phyloP scores from a whole-genome alignment of 2,888 invertebrate species.

The Pachycephus smyrnensis region DNA sequence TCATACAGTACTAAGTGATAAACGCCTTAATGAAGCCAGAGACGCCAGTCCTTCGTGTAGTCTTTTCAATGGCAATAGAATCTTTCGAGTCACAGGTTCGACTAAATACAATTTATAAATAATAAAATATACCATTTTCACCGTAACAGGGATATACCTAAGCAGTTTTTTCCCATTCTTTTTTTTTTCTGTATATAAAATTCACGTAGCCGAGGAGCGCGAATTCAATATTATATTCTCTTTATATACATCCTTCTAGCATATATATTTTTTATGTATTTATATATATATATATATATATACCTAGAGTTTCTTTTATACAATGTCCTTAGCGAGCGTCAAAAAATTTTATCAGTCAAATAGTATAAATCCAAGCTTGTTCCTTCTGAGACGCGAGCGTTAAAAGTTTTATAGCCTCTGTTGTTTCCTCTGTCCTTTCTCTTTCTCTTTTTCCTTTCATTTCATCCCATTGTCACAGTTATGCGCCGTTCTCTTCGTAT shows the following conservation, averaged over 20 bases:
- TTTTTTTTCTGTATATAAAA: slow-evolving; percentile 29
- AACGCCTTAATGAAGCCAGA: slow-evolving; percentile 32
- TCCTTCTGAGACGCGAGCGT: slow-evolving; percentile 2
- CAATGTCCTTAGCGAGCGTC: slow-evolving; percentile 22
- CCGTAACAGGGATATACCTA: slow-evolving; percentile 44
- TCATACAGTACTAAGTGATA: slow-evolving; percentile 9
- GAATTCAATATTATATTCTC: slow-evolving; percentile 29
- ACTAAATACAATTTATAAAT: slow-evolving; percentile 50
- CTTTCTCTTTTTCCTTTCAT: slow-evolving; percentile 16
- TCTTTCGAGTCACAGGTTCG: slow-evolving; percentile 40
- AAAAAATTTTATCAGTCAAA: slow-evolving; percentile 23
- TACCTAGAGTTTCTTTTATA: slow-evolving; percentile 24
- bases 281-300: slow-evolving; percentile 2
- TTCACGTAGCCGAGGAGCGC: slow-evolving; percentile 17
- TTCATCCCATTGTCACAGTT: neutral
- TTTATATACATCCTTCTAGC: slow-evolving; percentile 36
- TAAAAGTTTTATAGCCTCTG: neutral
- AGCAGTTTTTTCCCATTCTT: slow-evolving; percentile 32
- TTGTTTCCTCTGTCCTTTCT: neutral
- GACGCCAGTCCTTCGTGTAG: slow-evolving; percentile 47
- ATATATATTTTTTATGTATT: slow-evolving; percentile 30
- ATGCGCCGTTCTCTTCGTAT: neutral
- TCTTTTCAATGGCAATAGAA: slow-evolving; percentile 54
- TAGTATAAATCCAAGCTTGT: slow-evolving; percentile 22
- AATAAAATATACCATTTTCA: slow-evolving; percentile 53